Evolutionary conservation across 2,797 vertebrate species (phyloP).

Genomic region (Arrhamphus sclerolepis): DNA sequence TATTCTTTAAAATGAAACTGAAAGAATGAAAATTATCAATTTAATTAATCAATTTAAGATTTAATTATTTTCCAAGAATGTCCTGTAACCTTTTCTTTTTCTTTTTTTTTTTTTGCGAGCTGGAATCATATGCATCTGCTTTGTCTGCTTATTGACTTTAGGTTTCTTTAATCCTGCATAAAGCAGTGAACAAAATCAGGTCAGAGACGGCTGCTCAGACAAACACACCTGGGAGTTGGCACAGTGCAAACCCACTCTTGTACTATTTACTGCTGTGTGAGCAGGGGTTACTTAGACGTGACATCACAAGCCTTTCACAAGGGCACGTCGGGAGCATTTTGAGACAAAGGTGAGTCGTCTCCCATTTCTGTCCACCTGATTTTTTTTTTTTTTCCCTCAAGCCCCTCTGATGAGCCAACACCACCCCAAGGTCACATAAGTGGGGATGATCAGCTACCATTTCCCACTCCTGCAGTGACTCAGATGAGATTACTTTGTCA

Average conservation of each 20-base stretch:
- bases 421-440: slow-evolving; percentile 68
- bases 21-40: no score
- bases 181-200: slow-evolving; percentile 21
- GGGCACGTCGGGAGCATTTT: slow-evolving; percentile 46
- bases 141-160: not conserved
- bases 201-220: slow-evolving; percentile 31
- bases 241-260: slow-evolving; percentile 27
- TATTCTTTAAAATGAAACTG: no score
- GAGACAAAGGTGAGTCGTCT: slow-evolving; percentile 23
- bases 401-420: slow-evolving; percentile 38
- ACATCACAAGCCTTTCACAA: slow-evolving; percentile 34
- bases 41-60: no score
- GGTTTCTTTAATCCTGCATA: slow-evolving; percentile 1
- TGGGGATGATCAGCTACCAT: slow-evolving; percentile 47
- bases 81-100: not conserved
- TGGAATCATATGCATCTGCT: slow-evolving; percentile 9
- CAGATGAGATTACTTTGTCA: slow-evolving; percentile 63
- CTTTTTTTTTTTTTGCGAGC: not conserved
- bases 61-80: not conserved
- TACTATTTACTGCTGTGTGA: slow-evolving; percentile 43
- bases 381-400: not conserved
- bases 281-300: slow-evolving; percentile 47
- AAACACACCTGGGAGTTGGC: slow-evolving; percentile 42
- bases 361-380: slow-evolving; percentile 4
- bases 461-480: slow-evolving; percentile 56